These are phyloP conservation scores for Standfussiana lucernea DNA, from an alignment of 2,888 invertebrate genomes.

Conservation along the genomic window DNA sequence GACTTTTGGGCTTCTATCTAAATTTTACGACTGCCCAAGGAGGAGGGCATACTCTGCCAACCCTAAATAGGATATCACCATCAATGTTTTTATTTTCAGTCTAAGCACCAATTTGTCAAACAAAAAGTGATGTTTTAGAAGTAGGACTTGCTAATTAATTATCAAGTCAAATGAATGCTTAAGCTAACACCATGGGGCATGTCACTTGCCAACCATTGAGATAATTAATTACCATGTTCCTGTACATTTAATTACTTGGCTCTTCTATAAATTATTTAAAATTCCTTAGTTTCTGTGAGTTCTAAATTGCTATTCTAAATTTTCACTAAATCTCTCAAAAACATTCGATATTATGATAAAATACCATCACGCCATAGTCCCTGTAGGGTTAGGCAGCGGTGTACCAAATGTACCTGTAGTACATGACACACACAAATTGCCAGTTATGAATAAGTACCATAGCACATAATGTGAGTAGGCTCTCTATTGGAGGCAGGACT, in stretches of 20 bases:
- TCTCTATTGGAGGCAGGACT: not conserved
- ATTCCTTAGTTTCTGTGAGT: not conserved
- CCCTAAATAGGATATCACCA: not conserved
- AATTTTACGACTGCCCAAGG: not conserved
- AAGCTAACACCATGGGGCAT: not conserved
- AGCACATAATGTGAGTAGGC: not conserved
- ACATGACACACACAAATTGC: not conserved
- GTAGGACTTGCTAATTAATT: not conserved
- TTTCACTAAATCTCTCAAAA: not conserved
- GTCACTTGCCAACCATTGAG: not conserved
- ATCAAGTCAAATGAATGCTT: conserved; percentile 12
- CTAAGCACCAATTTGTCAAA: not conserved
- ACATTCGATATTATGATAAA: not conserved
- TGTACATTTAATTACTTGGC: conserved; percentile 9
- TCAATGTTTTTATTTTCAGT: not conserved
- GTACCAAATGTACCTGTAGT: not conserved
- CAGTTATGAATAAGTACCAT: not conserved
- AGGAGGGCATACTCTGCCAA: too few species aligned
- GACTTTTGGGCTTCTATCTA: not conserved
- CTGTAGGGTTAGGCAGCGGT: not conserved
- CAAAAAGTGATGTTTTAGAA: not conserved
- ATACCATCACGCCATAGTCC: not conserved
- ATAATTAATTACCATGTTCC: conserved; percentile 41
- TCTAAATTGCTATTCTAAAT: not conserved
- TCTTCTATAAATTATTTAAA: not conserved